These are phyloP conservation scores for Lamellibrachia satsuma DNA, from an alignment of 2,888 invertebrate species.

Conservation along the genomic window DNA sequence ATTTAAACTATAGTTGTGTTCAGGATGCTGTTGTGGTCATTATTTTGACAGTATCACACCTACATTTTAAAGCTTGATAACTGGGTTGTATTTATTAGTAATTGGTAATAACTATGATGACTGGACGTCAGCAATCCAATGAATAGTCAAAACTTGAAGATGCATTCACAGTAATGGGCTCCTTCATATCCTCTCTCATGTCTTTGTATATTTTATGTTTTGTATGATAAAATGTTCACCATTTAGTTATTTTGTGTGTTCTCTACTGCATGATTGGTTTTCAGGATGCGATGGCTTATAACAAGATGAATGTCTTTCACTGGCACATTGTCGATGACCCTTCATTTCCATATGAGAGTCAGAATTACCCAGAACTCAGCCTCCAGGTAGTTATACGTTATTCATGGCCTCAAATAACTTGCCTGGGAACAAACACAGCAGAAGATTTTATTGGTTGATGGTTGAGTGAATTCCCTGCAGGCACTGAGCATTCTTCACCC, in stretches of 20 bases:
- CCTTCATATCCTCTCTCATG: neutral
- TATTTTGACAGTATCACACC: too few relatives aligned
- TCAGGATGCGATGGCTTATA: constrained; percentile 85
- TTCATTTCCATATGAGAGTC: constrained; percentile 83
- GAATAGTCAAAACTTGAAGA: neutral
- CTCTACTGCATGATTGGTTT: neutral
- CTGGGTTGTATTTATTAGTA: too few relatives aligned
- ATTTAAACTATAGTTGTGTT: too few relatives aligned
- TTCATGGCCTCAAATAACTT: neutral
- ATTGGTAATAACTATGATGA: too few relatives aligned
- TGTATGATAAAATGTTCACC: too few relatives aligned
- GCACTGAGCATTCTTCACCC: too few relatives aligned
- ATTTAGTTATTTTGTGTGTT: neutral
- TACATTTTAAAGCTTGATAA: too few relatives aligned
- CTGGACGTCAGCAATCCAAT: too few relatives aligned
- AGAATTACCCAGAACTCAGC: constrained; percentile 59
- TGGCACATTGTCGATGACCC: constrained; percentile 86
- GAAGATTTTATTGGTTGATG: too few relatives aligned
- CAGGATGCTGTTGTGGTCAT: too few relatives aligned
- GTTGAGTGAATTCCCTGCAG: too few relatives aligned
- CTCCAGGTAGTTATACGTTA: constrained; percentile 32
- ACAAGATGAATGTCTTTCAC: constrained; percentile 92
- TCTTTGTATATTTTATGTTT: neutral
- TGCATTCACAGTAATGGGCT: neutral
- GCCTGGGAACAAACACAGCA: too few relatives aligned